Percentiles rank a stretch among this genome's conserved stretches.
Evolutionary conservation across 2,797 vertebrate genomes (phyloP).

Genomic region (Danio albolineatus): DNA sequence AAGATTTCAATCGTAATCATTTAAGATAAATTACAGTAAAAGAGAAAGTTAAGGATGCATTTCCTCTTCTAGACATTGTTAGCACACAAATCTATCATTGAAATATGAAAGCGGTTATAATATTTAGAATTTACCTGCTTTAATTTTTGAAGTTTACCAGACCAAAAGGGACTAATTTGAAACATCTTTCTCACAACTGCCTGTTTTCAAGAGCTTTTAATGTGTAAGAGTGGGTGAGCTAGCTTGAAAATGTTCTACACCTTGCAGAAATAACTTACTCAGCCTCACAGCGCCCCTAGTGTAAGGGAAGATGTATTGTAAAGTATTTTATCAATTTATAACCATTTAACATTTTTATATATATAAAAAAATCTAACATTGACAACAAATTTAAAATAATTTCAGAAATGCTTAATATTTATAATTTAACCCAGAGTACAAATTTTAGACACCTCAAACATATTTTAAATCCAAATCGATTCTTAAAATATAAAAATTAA

Average conservation of each 20-base stretch:
- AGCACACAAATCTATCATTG: too few species aligned
- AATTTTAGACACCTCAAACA: too few species aligned
- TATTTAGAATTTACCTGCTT: too few species aligned
- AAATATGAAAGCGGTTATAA: too few species aligned
- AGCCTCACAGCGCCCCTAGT: constrained; percentile 16
- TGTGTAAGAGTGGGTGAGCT: background rate
- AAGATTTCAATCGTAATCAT: accelerated
- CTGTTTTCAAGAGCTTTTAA: background rate
- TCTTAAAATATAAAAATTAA: too few species aligned
- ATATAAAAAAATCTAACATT: too few species aligned
- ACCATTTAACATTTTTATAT: too few species aligned
- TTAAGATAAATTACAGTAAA: background rate
- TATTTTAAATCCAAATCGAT: too few species aligned
- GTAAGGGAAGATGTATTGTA: background rate
- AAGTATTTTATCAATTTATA: background rate
- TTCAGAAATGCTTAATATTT: too few species aligned
- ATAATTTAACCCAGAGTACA: too few species aligned
- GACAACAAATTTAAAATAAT: too few species aligned
- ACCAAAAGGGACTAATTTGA: background rate
- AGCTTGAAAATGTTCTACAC: background rate
- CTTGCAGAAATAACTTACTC: background rate
- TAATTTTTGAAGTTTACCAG: background rate
- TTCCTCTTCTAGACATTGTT: background rate
- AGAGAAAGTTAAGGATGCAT: background rate
- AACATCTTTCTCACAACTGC: background rate